Base-by-base conservation (phyloP, 2,113 vertebrate species). In the Orientallactaga bullata region DNA sequence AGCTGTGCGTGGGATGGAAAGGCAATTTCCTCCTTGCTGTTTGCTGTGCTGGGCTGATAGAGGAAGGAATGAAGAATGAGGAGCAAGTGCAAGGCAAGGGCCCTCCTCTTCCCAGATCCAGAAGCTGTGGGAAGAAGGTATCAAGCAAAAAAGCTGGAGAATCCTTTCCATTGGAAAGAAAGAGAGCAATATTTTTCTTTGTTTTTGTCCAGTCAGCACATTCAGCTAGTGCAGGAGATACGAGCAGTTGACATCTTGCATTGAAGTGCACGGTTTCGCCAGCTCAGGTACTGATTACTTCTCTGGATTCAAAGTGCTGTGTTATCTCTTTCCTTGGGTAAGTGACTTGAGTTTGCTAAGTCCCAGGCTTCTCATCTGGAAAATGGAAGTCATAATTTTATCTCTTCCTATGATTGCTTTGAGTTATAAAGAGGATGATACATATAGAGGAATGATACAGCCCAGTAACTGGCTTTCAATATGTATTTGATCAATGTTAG, bases 1-100 rank as follows among this genome's bases (percentile, higher is more conserved):
- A 97, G 96, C 94, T 96, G 94, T 95, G 90, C 37, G 60, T 94
- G 88, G 97, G 96, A 63, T 79, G 88, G 63, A 90, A 91, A 92
- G 88, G 66, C 94, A 90, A 28, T 95, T 93, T 96, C 97, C 90
- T 97, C 79, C 85, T 85, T 73, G 92, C 76, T 96, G 95, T 96
- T 97, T 91, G 85, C 96, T 95, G 85, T 89, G 94, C 83, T 89
- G 94, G 88, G 91, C 76, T 15, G 78, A 77, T 78, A 88, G 68
- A 81, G 73, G 82, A 87, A 89, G 66, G n/a, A 23, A 88, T 89
- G 94, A 95, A 61, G 78, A 51, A 89, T 85, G 85, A 94, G 65
- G 81, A 93, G 55, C 83, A 88, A 92, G 83, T 73, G 32, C 79
- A 85, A 82, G 35, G 82, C 90, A 95, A 96, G 94, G 93, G 39